These are phyloP conservation scores for Sciurus niger DNA, from an alignment of 2,113 vertebrate genomes.

Conservation along the genomic window DNA sequence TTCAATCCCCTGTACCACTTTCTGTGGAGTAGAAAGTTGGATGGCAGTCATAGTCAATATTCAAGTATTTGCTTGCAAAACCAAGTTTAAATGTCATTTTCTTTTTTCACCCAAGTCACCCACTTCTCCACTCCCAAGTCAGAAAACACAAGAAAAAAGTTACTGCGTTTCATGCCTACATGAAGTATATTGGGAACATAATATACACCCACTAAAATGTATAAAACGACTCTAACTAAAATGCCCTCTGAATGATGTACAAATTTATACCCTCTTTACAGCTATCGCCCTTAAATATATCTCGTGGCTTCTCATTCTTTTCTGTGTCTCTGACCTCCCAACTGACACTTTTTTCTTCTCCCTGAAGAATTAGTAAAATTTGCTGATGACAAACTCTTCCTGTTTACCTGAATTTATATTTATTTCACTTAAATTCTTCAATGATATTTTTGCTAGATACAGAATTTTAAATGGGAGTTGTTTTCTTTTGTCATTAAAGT, in stretches of 20 bases:
- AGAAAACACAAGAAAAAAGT: slow-evolving; percentile 5
- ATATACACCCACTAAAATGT: slow-evolving; percentile 3
- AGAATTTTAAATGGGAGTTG: slow-evolving; percentile 15
- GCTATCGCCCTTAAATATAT: background rate
- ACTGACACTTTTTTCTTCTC: background rate
- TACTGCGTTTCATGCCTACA: background rate
- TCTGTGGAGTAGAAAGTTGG: background rate
- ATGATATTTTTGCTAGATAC: background rate
- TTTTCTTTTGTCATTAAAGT: slow-evolving; percentile 30
- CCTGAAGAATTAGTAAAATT: background rate
- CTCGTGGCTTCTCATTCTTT: slow-evolving; percentile 10
- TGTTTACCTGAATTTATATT: slow-evolving; percentile 23
- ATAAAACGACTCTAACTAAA: background rate
- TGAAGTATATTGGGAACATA: background rate
- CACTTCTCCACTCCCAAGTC: background rate
- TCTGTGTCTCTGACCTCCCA: background rate
- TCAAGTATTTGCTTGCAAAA: background rate
- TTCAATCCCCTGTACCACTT: background rate
- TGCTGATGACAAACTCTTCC: background rate
- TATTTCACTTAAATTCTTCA: slow-evolving; percentile 14
- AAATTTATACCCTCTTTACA: background rate
- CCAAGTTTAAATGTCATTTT: background rate
- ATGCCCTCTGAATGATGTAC: background rate
- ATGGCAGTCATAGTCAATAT: background rate
- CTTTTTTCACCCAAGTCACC: background rate